phyloP scores from a whole-genome alignment of 2,113 vertebrate species.

The Catharus bicknelli region DNA sequence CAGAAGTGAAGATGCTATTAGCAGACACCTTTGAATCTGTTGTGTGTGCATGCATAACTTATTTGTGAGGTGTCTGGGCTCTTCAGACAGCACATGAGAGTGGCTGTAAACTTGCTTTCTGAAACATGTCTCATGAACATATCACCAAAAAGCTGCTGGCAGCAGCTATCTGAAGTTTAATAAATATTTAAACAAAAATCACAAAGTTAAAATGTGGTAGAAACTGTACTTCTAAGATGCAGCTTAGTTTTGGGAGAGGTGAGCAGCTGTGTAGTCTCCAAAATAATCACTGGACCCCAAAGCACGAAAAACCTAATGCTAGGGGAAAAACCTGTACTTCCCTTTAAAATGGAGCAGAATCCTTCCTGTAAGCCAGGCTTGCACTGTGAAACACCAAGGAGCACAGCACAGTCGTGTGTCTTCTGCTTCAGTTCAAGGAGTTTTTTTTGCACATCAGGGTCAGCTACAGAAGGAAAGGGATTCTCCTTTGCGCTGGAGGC shows the following conservation, averaged over 20 bases:
- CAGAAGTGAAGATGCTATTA: not conserved
- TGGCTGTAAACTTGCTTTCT: not conserved
- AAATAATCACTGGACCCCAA: not conserved
- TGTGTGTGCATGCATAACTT: not conserved
- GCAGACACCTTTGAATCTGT: not conserved
- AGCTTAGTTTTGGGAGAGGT: not conserved
- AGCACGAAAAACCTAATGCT: not conserved
- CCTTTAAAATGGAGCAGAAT: not conserved
- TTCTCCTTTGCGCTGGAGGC: not conserved
- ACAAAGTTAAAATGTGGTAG: not conserved
- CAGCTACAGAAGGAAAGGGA: not conserved
- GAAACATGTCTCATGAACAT: not conserved
- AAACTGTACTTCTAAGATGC: not conserved
- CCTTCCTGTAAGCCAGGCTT: not conserved
- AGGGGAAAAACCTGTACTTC: not conserved
- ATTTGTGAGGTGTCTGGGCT: not conserved
- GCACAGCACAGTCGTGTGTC: fast-evolving
- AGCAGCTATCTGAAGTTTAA: not conserved
- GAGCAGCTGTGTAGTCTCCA: not conserved
- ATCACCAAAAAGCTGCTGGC: not conserved
- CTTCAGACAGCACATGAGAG: not conserved
- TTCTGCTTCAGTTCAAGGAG: not conserved
- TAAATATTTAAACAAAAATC: not conserved
- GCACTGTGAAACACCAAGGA: not conserved
- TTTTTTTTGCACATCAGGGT: not conserved